phyloP scores from a whole-genome alignment of 2,113 vertebrate genomes.

The Girardinichthys multiradiatus region DNA sequence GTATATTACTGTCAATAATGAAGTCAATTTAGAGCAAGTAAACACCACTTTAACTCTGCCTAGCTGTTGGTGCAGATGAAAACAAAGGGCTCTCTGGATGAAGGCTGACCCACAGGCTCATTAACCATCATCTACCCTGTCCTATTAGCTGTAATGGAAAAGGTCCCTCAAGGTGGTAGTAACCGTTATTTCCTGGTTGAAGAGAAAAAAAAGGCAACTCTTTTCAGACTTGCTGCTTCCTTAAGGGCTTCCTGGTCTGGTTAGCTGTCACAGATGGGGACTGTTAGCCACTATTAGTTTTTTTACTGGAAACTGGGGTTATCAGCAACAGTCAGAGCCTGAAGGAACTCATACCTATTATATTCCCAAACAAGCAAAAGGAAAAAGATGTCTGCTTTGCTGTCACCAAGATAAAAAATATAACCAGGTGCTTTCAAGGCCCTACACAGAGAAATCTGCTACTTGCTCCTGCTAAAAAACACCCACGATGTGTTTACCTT shows the following conservation, averaged over 20 bases:
- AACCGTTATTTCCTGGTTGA: constrained; percentile 14
- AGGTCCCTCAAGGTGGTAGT: constrained; percentile 33
- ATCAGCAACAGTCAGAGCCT: constrained; percentile 10
- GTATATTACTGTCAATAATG: neutral
- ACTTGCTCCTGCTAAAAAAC: constrained; percentile 29
- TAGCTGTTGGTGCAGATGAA: constrained; percentile 5
- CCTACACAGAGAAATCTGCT: constrained; percentile 10
- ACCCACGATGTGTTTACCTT: constrained; percentile 44
- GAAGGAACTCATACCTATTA: neutral
- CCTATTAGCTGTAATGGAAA: constrained; percentile 42
- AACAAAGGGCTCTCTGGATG: constrained; percentile 35
- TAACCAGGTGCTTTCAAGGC: constrained; percentile 29
- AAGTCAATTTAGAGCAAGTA: constrained; percentile 9
- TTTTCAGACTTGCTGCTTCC: constrained; percentile 31
- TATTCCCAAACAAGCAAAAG: constrained; percentile 8
- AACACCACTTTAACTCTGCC: constrained; percentile 6
- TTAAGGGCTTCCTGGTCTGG: constrained; percentile 2
- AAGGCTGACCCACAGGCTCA: constrained; percentile 32
- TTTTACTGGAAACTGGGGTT: constrained; percentile 22
- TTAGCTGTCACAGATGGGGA: constrained; percentile 18
- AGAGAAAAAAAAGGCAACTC: constrained; percentile 11
- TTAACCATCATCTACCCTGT: constrained; percentile 51
- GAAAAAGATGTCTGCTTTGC: constrained; percentile 8
- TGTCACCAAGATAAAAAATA: constrained; percentile 20
- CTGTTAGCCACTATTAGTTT: constrained; percentile 18